phyloP scores from a whole-genome alignment of 2,113 vertebrate species.

The Lontra canadensis region DNA sequence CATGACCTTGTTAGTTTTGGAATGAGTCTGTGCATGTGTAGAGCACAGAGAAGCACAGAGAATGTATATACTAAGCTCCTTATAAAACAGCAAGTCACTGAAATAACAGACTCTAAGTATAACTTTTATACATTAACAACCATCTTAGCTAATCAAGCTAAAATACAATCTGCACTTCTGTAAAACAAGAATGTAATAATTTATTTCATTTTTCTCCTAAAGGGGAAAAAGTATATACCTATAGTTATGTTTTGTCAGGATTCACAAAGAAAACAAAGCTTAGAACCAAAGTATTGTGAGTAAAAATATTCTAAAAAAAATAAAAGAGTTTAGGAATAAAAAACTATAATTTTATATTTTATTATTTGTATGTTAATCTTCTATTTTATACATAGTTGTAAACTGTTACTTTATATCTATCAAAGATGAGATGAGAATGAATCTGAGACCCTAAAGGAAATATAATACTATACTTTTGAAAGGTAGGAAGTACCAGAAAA shows the following conservation, averaged over 20 bases:
- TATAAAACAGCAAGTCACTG: background rate
- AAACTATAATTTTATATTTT: background rate
- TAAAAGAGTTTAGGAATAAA: background rate
- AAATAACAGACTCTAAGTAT: background rate
- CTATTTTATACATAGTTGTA: slow-evolving; percentile 11
- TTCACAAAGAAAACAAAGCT: slow-evolving; percentile 8
- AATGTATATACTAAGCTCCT: background rate
- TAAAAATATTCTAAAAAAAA: background rate
- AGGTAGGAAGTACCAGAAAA: background rate
- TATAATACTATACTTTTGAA: background rate
- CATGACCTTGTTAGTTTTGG: background rate
- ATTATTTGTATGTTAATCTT: background rate
- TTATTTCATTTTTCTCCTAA: slow-evolving; percentile 17
- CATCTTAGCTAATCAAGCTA: background rate
- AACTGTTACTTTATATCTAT: background rate
- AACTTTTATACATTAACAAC: background rate
- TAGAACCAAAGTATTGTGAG: background rate
- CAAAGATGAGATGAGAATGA: slow-evolving; percentile 8
- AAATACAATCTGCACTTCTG: background rate
- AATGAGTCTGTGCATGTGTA: background rate
- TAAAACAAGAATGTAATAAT: background rate
- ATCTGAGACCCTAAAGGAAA: background rate
- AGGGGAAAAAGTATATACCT: background rate
- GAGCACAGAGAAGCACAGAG: background rate
- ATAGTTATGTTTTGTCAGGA: background rate